Conservation (phyloP, 2,888 invertebrate species). For the Ernsta delagoae region DNA sequence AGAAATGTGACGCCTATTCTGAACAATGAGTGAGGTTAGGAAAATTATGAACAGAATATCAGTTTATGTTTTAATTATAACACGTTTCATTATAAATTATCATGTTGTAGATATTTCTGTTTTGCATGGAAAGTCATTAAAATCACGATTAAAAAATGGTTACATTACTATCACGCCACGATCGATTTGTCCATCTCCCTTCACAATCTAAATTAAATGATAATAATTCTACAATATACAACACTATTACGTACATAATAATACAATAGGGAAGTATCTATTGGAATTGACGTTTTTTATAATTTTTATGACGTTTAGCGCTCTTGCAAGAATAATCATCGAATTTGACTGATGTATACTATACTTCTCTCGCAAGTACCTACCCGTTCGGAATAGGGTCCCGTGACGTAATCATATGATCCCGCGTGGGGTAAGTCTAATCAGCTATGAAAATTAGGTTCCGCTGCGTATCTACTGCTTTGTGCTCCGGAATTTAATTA, state of each 20-base stretch:
- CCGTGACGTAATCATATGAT: slow-evolving; percentile 66
- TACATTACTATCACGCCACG: too few species aligned
- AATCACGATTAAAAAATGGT: too few species aligned
- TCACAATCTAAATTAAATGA: too few species aligned
- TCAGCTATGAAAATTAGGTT: slow-evolving; percentile 85
- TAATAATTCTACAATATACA: too few species aligned
- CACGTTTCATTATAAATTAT: neutral
- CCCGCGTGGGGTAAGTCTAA: slow-evolving; percentile 79
- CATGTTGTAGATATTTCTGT: neutral
- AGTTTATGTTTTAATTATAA: neutral
- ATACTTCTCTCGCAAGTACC: neutral
- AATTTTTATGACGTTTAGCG: neutral
- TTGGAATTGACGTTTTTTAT: too few species aligned
- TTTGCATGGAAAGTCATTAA: too few species aligned
- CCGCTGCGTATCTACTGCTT: slow-evolving; percentile 78
- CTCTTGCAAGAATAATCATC: neutral
- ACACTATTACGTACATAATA: too few species aligned
- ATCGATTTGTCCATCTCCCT: too few species aligned
- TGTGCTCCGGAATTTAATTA: slow-evolving; percentile 82
- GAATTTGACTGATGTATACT: neutral
- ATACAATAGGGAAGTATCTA: too few species aligned
- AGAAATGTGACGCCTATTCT: slow-evolving; percentile 28
- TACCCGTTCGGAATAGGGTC: slow-evolving; percentile 52
- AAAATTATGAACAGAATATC: neutral
- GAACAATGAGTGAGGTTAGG: slow-evolving; percentile 7